A percentile compares a stretch with the other conserved stretches of the same genome.
phyloP scores from a whole-genome alignment of 2,113 vertebrate species.

The Sylvietta virens region DNA sequence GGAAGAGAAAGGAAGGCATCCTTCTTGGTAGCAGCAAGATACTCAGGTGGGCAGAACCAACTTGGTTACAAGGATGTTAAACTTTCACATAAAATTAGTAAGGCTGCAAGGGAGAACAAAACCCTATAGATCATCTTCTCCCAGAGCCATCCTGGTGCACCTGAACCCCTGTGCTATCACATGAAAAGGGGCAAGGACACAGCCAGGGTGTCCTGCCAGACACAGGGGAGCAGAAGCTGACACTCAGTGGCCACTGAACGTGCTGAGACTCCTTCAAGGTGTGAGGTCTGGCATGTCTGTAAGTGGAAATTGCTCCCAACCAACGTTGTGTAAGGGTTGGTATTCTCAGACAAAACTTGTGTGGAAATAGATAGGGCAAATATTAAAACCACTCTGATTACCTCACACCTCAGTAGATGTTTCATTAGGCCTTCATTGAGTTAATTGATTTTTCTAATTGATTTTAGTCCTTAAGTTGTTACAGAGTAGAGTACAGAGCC shows the following conservation, averaged over 20 bases:
- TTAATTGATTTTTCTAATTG: not conserved
- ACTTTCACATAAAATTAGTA: not conserved
- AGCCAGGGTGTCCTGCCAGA: not conserved
- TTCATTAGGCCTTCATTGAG: not conserved
- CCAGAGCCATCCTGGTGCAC: not conserved
- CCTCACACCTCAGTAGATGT: not conserved
- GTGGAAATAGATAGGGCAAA: not conserved
- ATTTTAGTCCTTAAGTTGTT: not conserved
- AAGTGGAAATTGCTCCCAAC: not conserved
- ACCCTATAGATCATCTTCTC: accelerated
- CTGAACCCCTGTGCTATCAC: not conserved
- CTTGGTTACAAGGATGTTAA: not conserved
- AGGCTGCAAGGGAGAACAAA: not conserved
- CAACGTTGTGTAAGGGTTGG: not conserved
- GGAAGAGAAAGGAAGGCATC: not conserved
- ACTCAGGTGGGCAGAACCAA: not conserved
- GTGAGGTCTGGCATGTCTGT: not conserved
- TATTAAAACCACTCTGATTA: not conserved
- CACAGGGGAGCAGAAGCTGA: not conserved
- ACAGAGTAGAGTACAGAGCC: not conserved
- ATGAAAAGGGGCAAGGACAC: not conserved
- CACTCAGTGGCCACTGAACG: not conserved
- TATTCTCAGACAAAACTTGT: not conserved
- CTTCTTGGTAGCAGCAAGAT: not conserved
- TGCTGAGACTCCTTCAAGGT: not conserved